Base-by-base conservation (phyloP, 2,113 vertebrate genomes). In the Buteo buteo region DNA sequence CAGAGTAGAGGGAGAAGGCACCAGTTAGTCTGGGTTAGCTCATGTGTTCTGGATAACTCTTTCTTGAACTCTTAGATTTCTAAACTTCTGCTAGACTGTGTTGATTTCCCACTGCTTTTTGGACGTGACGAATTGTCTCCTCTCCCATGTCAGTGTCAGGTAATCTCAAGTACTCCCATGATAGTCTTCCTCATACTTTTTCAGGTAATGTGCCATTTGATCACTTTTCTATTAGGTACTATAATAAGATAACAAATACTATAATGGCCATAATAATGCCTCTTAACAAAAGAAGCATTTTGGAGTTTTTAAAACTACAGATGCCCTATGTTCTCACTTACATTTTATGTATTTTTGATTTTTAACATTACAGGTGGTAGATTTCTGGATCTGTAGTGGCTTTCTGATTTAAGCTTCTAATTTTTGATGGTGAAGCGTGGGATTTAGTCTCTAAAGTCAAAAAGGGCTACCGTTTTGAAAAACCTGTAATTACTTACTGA, bases 1-100 rank as follows among this genome's bases (percentile, higher is more conserved):
- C 96, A 98, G 96, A 97, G 96, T 80, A 97, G 88, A 93, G 96
- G 94, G 86, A 97, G 95, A 97, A 98, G 97, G 98, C 97, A 98
- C 98, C 98, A 97, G 97, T 97, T 98, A 97, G 98, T 98, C 98
- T 98, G 97, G 93, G 94, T 98, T 98, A 98, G 97, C 91, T 98
- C 96, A 97, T 98, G 95, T 90, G 74, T 95, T 96, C 96, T 95
- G 97, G 90, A 92, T 97, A 98, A 94, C 94, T 96, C 93, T 96
- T 95, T 91, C 91, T 93, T 97, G 93, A 98, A 96, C 96, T 96
- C 88, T 92, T 59, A 93, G 38, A 91, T 93, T 96, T 92, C 77
- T 97, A 45, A 95, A 95, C 71, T 93, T 98, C 71, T 96, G 26
- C 88, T 58, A 74, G 65, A 84, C 66, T 91, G 2, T 69, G 61